phyloP scores from a whole-genome alignment of 2,113 vertebrate species.

The Rhynchomys soricoides region DNA sequence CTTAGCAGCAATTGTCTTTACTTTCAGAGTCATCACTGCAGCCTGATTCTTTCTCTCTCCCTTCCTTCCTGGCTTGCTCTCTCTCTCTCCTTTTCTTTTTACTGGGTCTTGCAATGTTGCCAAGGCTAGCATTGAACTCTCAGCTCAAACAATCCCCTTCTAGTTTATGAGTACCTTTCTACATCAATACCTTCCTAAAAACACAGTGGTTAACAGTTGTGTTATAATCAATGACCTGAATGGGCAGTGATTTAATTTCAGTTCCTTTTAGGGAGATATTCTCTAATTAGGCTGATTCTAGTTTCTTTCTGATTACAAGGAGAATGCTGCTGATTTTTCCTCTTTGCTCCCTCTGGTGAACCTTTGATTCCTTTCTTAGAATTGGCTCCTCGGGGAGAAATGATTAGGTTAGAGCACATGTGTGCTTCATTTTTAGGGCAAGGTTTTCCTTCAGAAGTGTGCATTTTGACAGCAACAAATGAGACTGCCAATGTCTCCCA shows the following conservation, averaged over 20 bases:
- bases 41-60: neutral
- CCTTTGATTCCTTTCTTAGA: constrained; percentile 37
- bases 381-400: neutral
- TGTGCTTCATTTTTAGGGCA: neutral
- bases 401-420: neutral
- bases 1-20: neutral
- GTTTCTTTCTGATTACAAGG: constrained; percentile 28
- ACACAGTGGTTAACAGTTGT: constrained; percentile 9
- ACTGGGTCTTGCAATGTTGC: neutral
- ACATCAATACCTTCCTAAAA: constrained; percentile 54
- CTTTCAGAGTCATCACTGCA: neutral
- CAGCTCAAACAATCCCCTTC: neutral
- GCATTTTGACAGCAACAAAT: neutral
- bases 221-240: constrained; percentile 34
- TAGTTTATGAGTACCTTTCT: constrained; percentile 10
- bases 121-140: neutral
- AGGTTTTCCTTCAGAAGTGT: neutral
- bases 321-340: neutral
- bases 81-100: neutral
- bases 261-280: constrained; percentile 5
- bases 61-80: too few species aligned
- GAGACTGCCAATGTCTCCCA: neutral
- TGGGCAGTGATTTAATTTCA: constrained; percentile 13
- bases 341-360: neutral
- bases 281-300: constrained; percentile 49